Percentiles rank a stretch among this genome's conserved stretches.
These are phyloP conservation scores for Thaumatotibia leucotreta DNA, from an alignment of 1,140 invertebrate genomes.

Conservation along the genomic window DNA sequence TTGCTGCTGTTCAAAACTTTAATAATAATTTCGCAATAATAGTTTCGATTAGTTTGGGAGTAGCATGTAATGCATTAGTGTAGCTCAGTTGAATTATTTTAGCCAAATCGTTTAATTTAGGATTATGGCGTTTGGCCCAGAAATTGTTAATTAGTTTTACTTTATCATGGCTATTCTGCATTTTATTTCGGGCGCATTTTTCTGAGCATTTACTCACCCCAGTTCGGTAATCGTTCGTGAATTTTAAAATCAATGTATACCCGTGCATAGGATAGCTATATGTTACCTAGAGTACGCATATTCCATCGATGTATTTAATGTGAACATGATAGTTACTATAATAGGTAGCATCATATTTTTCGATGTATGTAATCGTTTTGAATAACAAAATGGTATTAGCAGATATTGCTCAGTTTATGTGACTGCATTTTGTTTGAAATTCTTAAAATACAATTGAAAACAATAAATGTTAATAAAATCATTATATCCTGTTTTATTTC, in stretches of 20 bases:
- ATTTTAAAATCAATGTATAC: slow-evolving; percentile 10
- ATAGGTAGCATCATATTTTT: slow-evolving; percentile 52
- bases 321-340: slow-evolving; percentile 34
- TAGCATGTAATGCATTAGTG: slow-evolving; percentile 13
- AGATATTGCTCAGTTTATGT: slow-evolving; percentile 63
- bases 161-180: slow-evolving; percentile 30
- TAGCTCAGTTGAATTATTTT: slow-evolving; percentile 28
- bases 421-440: slow-evolving; percentile 51
- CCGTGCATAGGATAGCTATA: slow-evolving; percentile 17
- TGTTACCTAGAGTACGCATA: slow-evolving; percentile 22
- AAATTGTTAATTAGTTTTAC: slow-evolving; percentile 63
- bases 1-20: slow-evolving; percentile 24
- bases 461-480: slow-evolving; percentile 77
- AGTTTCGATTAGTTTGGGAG: slow-evolving; percentile 23
- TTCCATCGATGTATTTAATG: slow-evolving; percentile 46
- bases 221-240: not conserved
- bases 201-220: slow-evolving; percentile 38
- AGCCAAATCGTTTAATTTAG: slow-evolving; percentile 29
- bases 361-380: slow-evolving; percentile 48
- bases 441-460: slow-evolving; percentile 56
- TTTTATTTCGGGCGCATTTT: slow-evolving; percentile 38
- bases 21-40: slow-evolving; percentile 47
- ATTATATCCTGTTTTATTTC: slow-evolving; percentile 30
- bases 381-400: slow-evolving; percentile 42
- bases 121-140: slow-evolving; percentile 17